A percentile compares a stretch with the other conserved stretches of the same genome.
phyloP scores from a whole-genome alignment of 2,797 vertebrate genomes.

The Eulemur rubriventer region DNA sequence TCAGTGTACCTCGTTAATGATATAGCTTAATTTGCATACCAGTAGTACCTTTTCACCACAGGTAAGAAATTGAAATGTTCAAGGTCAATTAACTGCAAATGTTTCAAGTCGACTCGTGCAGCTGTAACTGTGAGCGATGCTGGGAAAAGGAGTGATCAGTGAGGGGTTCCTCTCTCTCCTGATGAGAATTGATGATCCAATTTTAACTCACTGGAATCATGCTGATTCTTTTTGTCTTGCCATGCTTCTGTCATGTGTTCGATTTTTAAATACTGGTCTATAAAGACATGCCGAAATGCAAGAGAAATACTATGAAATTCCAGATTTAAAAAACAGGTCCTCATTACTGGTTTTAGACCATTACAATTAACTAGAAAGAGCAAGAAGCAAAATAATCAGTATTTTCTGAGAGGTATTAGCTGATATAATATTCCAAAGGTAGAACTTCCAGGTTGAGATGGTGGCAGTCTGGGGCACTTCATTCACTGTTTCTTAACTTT shows the following conservation, averaged over 20 bases:
- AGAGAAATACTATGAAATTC: conserved; percentile 26
- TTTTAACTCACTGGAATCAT: conserved; percentile 26
- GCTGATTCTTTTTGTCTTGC: background rate
- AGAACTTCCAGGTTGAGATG: background rate
- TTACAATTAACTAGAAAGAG: conserved; percentile 45
- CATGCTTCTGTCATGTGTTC: background rate
- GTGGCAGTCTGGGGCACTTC: background rate
- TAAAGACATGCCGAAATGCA: background rate
- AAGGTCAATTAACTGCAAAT: conserved; percentile 74
- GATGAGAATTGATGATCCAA: conserved; percentile 69
- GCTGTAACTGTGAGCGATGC: background rate
- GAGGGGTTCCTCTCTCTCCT: background rate
- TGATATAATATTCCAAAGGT: background rate
- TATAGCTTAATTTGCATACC: conserved; percentile 74
- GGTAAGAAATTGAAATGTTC: conserved; percentile 78
- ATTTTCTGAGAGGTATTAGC: background rate
- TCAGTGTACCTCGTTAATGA: conserved; percentile 65
- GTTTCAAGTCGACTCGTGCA: conserved; percentile 39
- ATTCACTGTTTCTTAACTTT: background rate
- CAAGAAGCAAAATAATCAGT: conserved; percentile 17
- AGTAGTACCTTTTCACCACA: conserved; percentile 67
- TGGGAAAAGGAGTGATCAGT: background rate
- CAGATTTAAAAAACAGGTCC: background rate
- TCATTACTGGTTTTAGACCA: background rate
- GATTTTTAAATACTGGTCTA: conserved; percentile 50